phyloP scores from a whole-genome alignment of 2,888 invertebrate genomes.

The Brenthis ino region DNA sequence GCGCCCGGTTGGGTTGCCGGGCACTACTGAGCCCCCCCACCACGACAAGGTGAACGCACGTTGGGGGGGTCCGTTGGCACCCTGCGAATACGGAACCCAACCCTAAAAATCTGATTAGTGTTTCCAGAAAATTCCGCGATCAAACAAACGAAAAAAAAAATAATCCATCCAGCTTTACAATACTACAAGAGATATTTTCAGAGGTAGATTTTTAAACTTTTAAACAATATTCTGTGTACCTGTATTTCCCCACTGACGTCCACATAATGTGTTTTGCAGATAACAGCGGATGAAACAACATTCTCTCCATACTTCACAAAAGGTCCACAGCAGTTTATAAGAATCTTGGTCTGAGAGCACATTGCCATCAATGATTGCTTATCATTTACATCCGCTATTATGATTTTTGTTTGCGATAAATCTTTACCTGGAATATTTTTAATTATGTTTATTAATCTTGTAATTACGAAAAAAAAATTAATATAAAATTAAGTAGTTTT shows the following conservation, averaged over 20 bases:
- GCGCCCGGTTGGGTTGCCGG: too few relatives aligned
- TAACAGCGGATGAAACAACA: constrained; percentile 93
- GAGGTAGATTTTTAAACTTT: not conserved
- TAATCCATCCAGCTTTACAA: too few relatives aligned
- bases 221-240: constrained; percentile 60
- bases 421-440: constrained; percentile 76
- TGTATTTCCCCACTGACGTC: constrained; percentile 96
- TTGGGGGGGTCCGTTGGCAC: too few relatives aligned
- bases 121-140: too few relatives aligned
- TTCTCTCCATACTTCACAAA: constrained; percentile 93
- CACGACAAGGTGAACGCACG: too few relatives aligned
- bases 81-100: not conserved
- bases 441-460: not conserved
- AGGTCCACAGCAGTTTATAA: constrained; percentile 97
- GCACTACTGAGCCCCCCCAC: too few relatives aligned
- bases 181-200: too few relatives aligned
- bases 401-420: constrained; percentile 83
- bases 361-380: constrained; percentile 88
- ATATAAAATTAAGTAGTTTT: too few relatives aligned
- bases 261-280: constrained; percentile 91
- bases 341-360: constrained; percentile 88
- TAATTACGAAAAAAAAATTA: too few relatives aligned
- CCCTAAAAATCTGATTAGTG: not conserved
- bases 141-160: too few relatives aligned
- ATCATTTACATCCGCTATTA: constrained; percentile 90